Conservation (phyloP, 2,888 invertebrate genomes). For the Phytoseiulus persimilis region DNA sequence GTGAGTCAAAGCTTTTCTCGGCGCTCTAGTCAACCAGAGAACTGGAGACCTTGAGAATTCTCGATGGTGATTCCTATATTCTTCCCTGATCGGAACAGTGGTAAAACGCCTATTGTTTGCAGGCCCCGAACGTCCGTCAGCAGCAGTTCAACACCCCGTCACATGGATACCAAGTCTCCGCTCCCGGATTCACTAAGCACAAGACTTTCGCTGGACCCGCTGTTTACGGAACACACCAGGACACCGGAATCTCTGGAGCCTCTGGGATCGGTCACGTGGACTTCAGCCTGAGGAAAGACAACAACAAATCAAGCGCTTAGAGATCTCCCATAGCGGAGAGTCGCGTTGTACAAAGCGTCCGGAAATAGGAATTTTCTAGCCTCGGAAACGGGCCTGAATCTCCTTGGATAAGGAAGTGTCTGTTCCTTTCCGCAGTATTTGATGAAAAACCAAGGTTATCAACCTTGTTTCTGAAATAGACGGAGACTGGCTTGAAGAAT, state of each 20-base stretch:
- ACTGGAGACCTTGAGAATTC: too few relatives aligned
- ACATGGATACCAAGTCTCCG: constrained; percentile 14
- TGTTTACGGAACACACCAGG: constrained; percentile 28
- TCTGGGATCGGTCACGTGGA: constrained; percentile 26
- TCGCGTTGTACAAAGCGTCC: not conserved
- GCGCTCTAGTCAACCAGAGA: not conserved
- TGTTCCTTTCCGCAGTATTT: not conserved
- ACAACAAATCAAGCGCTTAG: constrained; percentile 15
- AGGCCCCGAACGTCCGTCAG: constrained; percentile 12
- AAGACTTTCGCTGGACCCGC: constrained; percentile 20
- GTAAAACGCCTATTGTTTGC: not conserved
- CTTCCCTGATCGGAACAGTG: too few relatives aligned
- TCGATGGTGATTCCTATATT: too few relatives aligned
- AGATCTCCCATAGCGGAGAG: not conserved
- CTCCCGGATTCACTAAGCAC: constrained; percentile 32
- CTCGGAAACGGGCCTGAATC: not conserved
- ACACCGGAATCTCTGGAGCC: constrained; percentile 6
- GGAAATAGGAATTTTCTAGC: not conserved
- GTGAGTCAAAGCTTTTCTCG: not conserved
- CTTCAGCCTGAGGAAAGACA: constrained; percentile 13
- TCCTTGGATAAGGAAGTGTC: not conserved
- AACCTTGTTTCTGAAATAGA: too few relatives aligned
- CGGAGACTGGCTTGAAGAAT: too few relatives aligned
- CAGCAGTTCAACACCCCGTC: constrained; percentile 23
- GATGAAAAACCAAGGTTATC: not conserved